These are phyloP conservation scores for Harpegnathos saltator DNA, from an alignment of 1,140 invertebrate genomes.

Conservation along the genomic window DNA sequence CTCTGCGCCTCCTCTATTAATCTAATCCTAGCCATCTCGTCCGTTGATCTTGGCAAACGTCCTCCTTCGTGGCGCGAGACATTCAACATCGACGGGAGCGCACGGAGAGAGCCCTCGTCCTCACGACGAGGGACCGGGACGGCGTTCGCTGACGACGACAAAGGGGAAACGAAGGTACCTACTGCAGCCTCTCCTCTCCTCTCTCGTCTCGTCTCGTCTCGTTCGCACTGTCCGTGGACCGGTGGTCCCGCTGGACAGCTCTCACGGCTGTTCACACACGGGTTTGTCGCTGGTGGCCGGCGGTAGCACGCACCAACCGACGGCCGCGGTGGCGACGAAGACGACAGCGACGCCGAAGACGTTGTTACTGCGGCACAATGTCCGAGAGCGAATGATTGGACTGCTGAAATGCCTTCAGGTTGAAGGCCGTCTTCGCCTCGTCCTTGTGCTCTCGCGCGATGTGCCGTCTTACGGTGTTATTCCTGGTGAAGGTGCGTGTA, in stretches of 20 bases:
- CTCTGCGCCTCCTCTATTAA: not conserved
- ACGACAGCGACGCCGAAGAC: constrained; percentile 55
- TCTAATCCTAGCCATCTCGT: constrained; percentile 15
- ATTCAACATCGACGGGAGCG: constrained; percentile 14
- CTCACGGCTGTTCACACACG: not conserved
- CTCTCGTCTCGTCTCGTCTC: constrained; percentile 10
- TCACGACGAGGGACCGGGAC: constrained; percentile 45
- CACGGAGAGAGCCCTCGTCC: constrained; percentile 27
- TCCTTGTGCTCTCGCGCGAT: constrained; percentile 94
- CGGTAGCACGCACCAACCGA: not conserved
- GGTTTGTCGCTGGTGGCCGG: not conserved
- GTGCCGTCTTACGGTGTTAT: constrained; percentile 95
- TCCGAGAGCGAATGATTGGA: constrained; percentile 84
- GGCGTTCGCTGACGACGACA: constrained; percentile 62
- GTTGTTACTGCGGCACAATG: constrained; percentile 81
- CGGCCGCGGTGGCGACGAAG: constrained; percentile 30
- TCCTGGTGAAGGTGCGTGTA: constrained; percentile 95
- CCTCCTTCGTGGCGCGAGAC: constrained; percentile 1
- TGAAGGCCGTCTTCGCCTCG: constrained; percentile 87
- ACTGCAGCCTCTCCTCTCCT: constrained; percentile 53
- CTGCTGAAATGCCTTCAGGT: constrained; percentile 89
- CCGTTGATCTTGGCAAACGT: not conserved
- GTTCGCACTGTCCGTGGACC: constrained; percentile 20
- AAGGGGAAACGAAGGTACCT: constrained; percentile 60
- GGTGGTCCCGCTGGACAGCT: constrained; percentile 21